Evolutionary conservation across 2,797 vertebrate species (phyloP).

Genomic region (Antennarius maculatus): DNA sequence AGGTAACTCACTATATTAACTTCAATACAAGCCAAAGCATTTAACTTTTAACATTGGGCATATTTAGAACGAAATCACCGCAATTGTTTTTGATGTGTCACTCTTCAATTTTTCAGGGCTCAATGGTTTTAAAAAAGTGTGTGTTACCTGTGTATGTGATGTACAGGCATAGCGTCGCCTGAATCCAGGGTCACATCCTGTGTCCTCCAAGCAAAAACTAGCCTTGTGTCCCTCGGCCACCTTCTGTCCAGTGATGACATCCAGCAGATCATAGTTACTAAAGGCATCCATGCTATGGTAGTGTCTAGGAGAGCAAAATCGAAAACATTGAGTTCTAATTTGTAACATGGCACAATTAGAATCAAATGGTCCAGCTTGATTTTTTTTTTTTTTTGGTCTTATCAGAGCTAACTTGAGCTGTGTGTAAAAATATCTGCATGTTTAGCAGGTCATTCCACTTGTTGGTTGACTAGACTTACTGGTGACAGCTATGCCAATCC

Average conservation of each 20-base stretch:
- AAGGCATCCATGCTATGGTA: conserved; percentile 92
- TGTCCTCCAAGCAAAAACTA: conserved; percentile 90
- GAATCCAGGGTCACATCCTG: conserved; percentile 82
- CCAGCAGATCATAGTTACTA: conserved; percentile 87
- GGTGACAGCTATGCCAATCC: conserved; percentile 92
- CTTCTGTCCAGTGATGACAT: conserved; percentile 74
- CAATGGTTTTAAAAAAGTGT: not conserved
- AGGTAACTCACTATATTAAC: not conserved
- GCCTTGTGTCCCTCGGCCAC: conserved; percentile 90
- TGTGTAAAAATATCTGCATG: not conserved
- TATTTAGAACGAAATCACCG: not conserved
- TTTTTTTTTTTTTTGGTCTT: conserved; percentile 20
- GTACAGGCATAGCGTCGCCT: conserved; percentile 86
- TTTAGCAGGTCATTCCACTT: conserved; percentile 4
- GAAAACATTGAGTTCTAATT: conserved; percentile 2
- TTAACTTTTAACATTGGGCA: not conserved
- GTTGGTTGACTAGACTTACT: conserved; percentile 77
- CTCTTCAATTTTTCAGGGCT: not conserved
- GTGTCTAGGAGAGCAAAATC: conserved; percentile 70
- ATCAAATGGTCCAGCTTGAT: not conserved
- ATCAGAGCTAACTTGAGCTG: not conserved
- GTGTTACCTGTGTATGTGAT: conserved; percentile 82
- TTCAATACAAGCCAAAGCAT: not conserved
- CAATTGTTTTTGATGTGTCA: not conserved
- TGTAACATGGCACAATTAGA: not conserved